Conservation (phyloP, 2,797 vertebrate genomes). For the Sciurus carolinensis region DNA sequence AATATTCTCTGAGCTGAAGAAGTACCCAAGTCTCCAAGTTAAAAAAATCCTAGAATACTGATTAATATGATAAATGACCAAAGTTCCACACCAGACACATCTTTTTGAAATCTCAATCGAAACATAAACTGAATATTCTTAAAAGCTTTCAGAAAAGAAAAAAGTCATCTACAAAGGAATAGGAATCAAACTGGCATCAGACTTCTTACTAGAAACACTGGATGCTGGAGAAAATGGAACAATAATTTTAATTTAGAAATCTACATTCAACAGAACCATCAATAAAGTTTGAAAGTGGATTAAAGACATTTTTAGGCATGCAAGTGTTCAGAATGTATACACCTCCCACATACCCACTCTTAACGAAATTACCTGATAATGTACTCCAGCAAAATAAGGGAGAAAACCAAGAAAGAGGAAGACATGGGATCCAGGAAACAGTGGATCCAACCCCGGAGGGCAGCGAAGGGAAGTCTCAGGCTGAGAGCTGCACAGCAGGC, state of each 20-base stretch:
- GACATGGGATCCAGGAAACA: constrained; percentile 73
- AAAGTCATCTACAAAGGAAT: constrained; percentile 45
- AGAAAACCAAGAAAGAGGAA: constrained; percentile 76
- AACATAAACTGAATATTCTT: constrained; percentile 26
- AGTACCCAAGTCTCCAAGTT: constrained; percentile 2
- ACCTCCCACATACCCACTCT: constrained; percentile 36
- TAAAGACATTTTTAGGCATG: constrained; percentile 74
- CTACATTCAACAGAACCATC: constrained; percentile 57
- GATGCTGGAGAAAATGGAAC: not conserved
- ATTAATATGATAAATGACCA: constrained; percentile 2
- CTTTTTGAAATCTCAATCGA: constrained; percentile 61
- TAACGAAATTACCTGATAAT: constrained; percentile 74
- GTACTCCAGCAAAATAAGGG: constrained; percentile 70
- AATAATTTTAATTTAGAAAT: constrained; percentile 59
- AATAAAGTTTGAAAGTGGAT: constrained; percentile 49
- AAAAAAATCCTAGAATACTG: constrained; percentile 13
- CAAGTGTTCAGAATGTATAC: constrained; percentile 40
- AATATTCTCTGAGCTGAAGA: constrained; percentile 30
- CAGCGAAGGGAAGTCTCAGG: constrained; percentile 70
- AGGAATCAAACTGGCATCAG: constrained; percentile 20
- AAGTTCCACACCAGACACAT: constrained; percentile 24
- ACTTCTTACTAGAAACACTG: constrained; percentile 31
- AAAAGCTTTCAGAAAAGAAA: constrained; percentile 56
- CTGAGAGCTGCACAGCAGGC: constrained; percentile 58
- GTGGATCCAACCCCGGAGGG: constrained; percentile 64